Evolutionary conservation across 2,797 vertebrate genomes (phyloP), one percentile per base, ranked within the genome.

Genomic region (Pangasius larnaudii): DNA sequence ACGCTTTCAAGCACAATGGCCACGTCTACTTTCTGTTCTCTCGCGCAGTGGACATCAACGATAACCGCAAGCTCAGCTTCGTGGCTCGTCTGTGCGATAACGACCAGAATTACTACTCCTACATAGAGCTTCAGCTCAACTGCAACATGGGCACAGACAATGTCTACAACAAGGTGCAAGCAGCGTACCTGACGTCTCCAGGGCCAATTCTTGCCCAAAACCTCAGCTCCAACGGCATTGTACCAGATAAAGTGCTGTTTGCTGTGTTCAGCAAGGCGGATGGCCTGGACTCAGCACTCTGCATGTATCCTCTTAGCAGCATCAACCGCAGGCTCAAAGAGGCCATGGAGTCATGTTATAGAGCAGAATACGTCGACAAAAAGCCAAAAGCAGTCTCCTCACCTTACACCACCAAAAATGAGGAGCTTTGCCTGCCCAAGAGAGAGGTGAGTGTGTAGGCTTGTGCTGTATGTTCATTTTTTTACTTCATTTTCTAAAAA

Each of bases 11-110:
- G 90, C 94, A 98, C 0, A 85, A 90, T 27, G 78, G n/a, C 8
- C 97, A 96, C 0, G 95, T 98, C 71, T 99, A 98, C 94, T 99
- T 99, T 91, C 93, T 99, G 92, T 99, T 98, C 93, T 98, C 98
- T 5, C 96, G 98, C 27, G 96, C 97, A 24, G 89, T 93, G 0
- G 96, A 97, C 63, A 94, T 94, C 33, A 95, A 95, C 74, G 96
- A 96, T 0, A 95, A 91, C 83, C 96, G 94, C 88, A 98, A 97
- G 91, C 96, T 96, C 92, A 99, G 97, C 1, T 96, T 98, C 51
- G 93, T 99, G 88, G 96, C 97, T 0, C 95, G 98, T 46, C 94
- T 99, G 91, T 99, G 98, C 86, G 97, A 97, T 84, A 82, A 95
- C 0, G 98, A 99, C 88, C 91, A 92, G n/a, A 92, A 91, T 30